Evolutionary conservation across 1,140 invertebrate genomes (phyloP), one percentile per base, ranked within the genome.

Genomic region (Lethocerus indicus): DNA sequence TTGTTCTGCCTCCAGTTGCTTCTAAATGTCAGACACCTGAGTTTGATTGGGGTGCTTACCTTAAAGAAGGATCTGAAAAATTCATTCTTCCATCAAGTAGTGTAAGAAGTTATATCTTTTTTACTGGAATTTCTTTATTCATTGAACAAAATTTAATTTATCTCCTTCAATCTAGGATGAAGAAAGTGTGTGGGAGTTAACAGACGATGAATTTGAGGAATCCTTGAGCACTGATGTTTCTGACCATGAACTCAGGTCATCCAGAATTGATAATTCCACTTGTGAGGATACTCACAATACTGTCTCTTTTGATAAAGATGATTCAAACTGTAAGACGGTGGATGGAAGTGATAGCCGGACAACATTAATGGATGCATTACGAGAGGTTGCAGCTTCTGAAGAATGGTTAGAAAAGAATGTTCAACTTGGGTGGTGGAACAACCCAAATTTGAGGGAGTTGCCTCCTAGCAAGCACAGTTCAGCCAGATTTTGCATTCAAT

Each of bases 11-110:
- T n/a, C 27, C 27, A 28, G 14, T 1, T 27, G 6, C 21, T 39
- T 16, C 14, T 16, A 27, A 26, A n/a, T 16, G 21, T 5, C 5
- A 42, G 5, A 27, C n/a, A n/a, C 25, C 27, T 18, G 2, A 25
- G 26, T 44, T 44, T 44, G 42, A 44, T 44, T 44, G 42, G 42
- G 25, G 24, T 27, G 13, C 42, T 6, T 27, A 44, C 42, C 29
- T 44, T 18, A 44, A 44, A 16, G 42, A 44, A 28, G 42, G 42
- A 26, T 44, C 2, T 4, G 42, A 44, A 16, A 44, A 44, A 5
- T 44, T 44, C 26, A 14, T 16, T 27, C 23, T 44, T 7, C 42
- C 42, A 5, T 44, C 42, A n/a, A n/a, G n/a, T n/a, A n/a, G n/a
- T n/a, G n/a, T n/a, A n/a, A n/a, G n/a, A n/a, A n/a, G n/a, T n/a